Percentiles rank a stretch among this genome's conserved stretches.
Evolutionary conservation across 2,888 invertebrate genomes (phyloP).

Genomic region (Scaptomyza flava): DNA sequence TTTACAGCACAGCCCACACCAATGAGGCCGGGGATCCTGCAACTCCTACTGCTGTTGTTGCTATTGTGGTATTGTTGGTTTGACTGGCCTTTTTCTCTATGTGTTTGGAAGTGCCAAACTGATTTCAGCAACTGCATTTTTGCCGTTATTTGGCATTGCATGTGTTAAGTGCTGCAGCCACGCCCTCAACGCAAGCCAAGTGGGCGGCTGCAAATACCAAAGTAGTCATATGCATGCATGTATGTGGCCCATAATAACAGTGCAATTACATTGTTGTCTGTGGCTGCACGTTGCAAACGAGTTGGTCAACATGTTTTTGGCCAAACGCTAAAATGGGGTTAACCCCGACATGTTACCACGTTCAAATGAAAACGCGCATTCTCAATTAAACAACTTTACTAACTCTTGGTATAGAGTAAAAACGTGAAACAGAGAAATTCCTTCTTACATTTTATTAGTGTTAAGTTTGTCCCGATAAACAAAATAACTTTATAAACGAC

Average conservation of each 20-base stretch:
- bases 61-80: slow-evolving; percentile 44
- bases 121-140: slow-evolving; percentile 64
- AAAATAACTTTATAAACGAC: not conserved
- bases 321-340: slow-evolving; percentile 33
- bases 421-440: not conserved
- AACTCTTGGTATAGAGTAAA: not conserved
- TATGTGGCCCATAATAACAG: slow-evolving; percentile 50
- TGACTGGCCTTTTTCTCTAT: slow-evolving; percentile 18
- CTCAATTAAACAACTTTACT: not conserved
- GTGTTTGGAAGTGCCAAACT: slow-evolving; percentile 61
- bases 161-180: slow-evolving; percentile 58
- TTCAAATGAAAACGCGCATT: slow-evolving; percentile 18
- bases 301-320: slow-evolving; percentile 71
- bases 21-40: slow-evolving; percentile 9
- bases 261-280: slow-evolving; percentile 74
- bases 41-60: not conserved
- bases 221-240: slow-evolving; percentile 22
- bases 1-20: slow-evolving; percentile 35
- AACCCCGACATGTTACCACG: slow-evolving; percentile 24
- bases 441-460: not conserved
- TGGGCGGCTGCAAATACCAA: slow-evolving; percentile 1
- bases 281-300: slow-evolving; percentile 66
- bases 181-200: slow-evolving; percentile 30
- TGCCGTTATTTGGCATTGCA: slow-evolving; percentile 59
- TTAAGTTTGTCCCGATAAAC: not conserved